Base-by-base conservation (phyloP, 2,888 invertebrate genomes). In the Mechanitis messenoides region DNA sequence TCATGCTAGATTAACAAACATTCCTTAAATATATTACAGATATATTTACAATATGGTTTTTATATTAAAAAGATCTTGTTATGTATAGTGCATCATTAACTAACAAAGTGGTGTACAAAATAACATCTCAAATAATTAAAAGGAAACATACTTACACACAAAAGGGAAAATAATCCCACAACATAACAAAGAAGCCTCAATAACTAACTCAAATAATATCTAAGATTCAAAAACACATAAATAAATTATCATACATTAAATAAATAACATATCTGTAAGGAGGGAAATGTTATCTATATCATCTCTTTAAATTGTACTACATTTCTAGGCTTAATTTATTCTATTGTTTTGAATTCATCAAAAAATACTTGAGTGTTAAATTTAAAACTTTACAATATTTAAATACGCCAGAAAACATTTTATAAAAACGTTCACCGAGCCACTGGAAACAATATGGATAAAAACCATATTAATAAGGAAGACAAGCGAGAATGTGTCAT, bases 181-280 rank as follows among this genome's bases (percentile, higher is more conserved):
- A 50, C 50, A 42, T 42, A 50, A 50, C 50, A 50, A 50, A 50
- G 28, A 50, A 50, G 50, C 50, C 50, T 50, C 50, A 11, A 50
- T 50, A 50, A 11, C 50, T 50, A 50, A 50, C 28, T 31, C 64
- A 69, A 38, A 11, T 53, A 59, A 47, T 70, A 72, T 42, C 42
- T 42, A 42, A 5, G 42, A 60, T 60, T 56, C 53, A 53, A 60
- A 56, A 61, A 69, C 63, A 66, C 65, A 58, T 63, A 68, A 66
- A 68, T 67, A 68, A 69, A 59, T 69, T 68, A 67, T 65, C 42
- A 58, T 62, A 67, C 58, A 66, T 45, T 62, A 63, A 65, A 69
- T 65, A 63, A 68, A 64, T 60, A 59, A 69, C n/a, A 47, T 56
- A 59, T 55, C 20, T 57, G 35, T 53, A 28, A 28, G 56, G 45